A percentile compares a stretch with the other conserved stretches of the same genome.
These are phyloP conservation scores for Phalacrocorax brasilianus DNA, from an alignment of 2,113 vertebrate species.

Conservation along the genomic window DNA sequence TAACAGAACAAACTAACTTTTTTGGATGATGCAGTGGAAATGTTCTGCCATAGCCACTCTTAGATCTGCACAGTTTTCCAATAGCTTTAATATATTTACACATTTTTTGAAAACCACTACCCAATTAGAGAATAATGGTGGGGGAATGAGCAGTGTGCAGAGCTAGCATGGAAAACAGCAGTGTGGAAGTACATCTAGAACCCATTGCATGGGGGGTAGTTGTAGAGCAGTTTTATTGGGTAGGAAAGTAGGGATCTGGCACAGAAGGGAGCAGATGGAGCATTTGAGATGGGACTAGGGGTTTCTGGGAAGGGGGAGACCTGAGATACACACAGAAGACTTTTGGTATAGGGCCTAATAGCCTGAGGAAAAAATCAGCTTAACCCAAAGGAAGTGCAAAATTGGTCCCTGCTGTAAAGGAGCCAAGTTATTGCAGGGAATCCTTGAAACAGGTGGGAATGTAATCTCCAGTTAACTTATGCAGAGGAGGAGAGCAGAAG, in stretches of 20 bases:
- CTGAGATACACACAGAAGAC: neutral
- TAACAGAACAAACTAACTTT: neutral
- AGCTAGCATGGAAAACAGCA: neutral
- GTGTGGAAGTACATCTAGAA: neutral
- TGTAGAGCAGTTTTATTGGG: neutral
- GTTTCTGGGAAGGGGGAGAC: neutral
- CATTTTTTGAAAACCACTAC: fast-evolving
- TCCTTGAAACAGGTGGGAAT: neutral
- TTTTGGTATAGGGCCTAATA: neutral
- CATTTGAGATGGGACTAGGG: neutral
- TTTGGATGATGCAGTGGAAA: neutral
- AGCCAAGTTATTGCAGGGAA: neutral
- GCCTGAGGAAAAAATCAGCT: neutral
- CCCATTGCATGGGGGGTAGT: fast-evolving
- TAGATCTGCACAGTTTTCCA: neutral
- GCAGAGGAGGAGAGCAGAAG: neutral
- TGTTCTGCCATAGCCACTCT: fast-evolving
- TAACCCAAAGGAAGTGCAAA: neutral
- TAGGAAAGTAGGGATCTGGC: neutral
- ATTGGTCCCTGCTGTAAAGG: neutral
- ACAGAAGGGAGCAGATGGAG: neutral
- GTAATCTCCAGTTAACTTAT: neutral
- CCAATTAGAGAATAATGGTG: fast-evolving
- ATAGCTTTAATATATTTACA: neutral
- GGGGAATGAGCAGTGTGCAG: neutral